Evolutionary conservation across 2,113 vertebrate species (phyloP).

Genomic region (Heteronetta atricapilla): DNA sequence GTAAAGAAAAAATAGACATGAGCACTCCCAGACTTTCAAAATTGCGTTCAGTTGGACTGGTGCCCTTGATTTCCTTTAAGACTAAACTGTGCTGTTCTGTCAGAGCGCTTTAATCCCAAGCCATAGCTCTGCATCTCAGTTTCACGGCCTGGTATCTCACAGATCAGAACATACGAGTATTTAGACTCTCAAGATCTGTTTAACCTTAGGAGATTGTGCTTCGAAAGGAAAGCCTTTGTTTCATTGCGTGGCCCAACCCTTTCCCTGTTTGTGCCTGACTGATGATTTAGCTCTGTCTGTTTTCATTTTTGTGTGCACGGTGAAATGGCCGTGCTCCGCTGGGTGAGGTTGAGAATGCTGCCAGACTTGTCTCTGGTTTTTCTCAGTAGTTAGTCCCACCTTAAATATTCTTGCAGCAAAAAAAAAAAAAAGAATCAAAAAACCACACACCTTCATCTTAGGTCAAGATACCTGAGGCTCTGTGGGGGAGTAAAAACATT

Average conservation of each 20-base stretch:
- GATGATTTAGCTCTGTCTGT: conserved; percentile 13
- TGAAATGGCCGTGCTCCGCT: conserved; percentile 23
- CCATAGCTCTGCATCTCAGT: neutral
- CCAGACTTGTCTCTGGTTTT: conserved; percentile 44
- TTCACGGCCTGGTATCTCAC: neutral
- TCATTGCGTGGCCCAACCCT: neutral
- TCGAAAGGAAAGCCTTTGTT: conserved; percentile 10
- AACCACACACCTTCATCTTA: neutral
- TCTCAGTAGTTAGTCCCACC: conserved; percentile 39
- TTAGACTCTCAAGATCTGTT: neutral
- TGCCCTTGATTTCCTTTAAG: neutral
- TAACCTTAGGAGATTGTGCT: neutral
- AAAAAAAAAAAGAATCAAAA: neutral
- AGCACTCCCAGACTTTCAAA: neutral
- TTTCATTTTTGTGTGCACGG: conserved; percentile 27
- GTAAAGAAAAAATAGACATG: neutral
- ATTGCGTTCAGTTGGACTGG: neutral
- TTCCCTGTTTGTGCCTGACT: conserved; percentile 18
- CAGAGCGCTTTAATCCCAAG: neutral
- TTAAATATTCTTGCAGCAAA: conserved; percentile 32
- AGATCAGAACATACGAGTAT: neutral
- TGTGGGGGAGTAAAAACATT: neutral
- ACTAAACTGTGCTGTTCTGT: neutral
- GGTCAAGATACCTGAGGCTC: neutral
- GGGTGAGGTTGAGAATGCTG: conserved; percentile 72